Percentiles rank a stretch among this genome's conserved stretches.
These are phyloP conservation scores for Maconellicoccus hirsutus DNA, from an alignment of 1,140 invertebrate genomes.

Conservation along the genomic window DNA sequence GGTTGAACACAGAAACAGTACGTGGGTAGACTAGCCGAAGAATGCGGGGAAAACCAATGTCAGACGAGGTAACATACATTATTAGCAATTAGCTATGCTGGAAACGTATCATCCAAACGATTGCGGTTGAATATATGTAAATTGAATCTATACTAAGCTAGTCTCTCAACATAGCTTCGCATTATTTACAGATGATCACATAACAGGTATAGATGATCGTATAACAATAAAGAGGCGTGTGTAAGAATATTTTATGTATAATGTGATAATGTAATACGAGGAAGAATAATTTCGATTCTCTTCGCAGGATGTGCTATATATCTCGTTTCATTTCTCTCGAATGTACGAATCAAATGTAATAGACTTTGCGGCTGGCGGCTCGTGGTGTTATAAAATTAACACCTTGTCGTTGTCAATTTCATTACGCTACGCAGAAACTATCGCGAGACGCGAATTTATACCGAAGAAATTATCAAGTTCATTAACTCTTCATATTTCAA, in stretches of 20 bases:
- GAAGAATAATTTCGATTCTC: not conserved
- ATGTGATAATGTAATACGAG: slow-evolving; percentile 12
- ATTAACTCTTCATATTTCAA: too few relatives aligned
- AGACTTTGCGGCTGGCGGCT: too few relatives aligned
- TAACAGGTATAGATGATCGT: slow-evolving; percentile 21
- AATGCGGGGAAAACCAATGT: slow-evolving; percentile 15
- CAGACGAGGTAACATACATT: slow-evolving; percentile 19
- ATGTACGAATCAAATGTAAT: too few relatives aligned
- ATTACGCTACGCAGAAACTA: too few relatives aligned
- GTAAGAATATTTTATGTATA: slow-evolving; percentile 18
- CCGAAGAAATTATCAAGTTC: too few relatives aligned
- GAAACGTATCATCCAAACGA: slow-evolving; percentile 16
- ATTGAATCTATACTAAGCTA: slow-evolving; percentile 17
- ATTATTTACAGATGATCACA: slow-evolving; percentile 20
- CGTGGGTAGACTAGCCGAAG: not conserved
- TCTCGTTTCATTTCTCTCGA: too few relatives aligned
- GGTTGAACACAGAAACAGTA: not conserved
- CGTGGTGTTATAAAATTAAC: too few relatives aligned
- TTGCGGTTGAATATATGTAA: slow-evolving; percentile 21
- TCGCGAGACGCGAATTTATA: too few relatives aligned
- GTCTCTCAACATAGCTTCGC: slow-evolving; percentile 20
- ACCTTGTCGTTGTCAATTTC: too few relatives aligned
- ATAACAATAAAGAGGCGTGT: slow-evolving; percentile 17
- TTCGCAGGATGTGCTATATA: not conserved
- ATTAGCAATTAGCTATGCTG: slow-evolving; percentile 22